Evolutionary conservation across 2,113 vertebrate species (phyloP).

Genomic region (Callipepla squamata): DNA sequence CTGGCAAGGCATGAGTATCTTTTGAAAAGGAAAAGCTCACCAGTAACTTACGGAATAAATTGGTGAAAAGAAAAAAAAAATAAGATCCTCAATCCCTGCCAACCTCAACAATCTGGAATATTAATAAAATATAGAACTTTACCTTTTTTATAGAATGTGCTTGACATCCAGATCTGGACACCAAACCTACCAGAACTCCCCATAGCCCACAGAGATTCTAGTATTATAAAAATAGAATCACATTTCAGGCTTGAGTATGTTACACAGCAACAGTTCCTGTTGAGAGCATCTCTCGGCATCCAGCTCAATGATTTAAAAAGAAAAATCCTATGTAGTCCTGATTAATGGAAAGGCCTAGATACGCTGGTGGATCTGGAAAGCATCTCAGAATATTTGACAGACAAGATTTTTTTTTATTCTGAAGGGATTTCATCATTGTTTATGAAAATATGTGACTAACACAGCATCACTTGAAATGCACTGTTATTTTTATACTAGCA

Average conservation of each 20-base stretch:
- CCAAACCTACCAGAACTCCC: not conserved
- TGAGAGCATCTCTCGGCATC: not conserved
- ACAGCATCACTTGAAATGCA: constrained; percentile 6
- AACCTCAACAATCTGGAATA: not conserved
- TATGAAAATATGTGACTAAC: constrained; percentile 52
- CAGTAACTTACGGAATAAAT: not conserved
- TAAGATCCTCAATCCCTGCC: not conserved
- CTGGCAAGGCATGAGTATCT: not conserved
- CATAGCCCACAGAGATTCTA: constrained; percentile 1
- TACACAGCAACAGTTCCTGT: constrained; percentile 37
- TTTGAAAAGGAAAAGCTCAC: constrained; percentile 19
- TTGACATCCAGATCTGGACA: not conserved
- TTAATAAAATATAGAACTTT: constrained; percentile 24
- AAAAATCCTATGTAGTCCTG: not conserved
- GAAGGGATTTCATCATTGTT: constrained; percentile 56
- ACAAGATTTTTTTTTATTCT: constrained; percentile 56
- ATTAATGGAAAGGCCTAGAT: constrained; percentile 40
- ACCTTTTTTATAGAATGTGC: not conserved
- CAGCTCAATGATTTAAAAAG: not conserved
- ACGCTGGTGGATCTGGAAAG: constrained; percentile 42
- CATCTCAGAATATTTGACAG: constrained; percentile 53
- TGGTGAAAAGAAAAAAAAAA: not conserved
- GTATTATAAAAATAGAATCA: constrained; percentile 19
- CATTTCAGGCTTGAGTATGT: constrained; percentile 3
- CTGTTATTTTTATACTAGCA: constrained; percentile 37